A percentile compares a stretch with the other conserved stretches of the same genome.
These are phyloP conservation scores for Aurelia coerulea DNA, from an alignment of 30 jellyfish, hydroid and myxozoan genomes.

Conservation along the genomic window DNA sequence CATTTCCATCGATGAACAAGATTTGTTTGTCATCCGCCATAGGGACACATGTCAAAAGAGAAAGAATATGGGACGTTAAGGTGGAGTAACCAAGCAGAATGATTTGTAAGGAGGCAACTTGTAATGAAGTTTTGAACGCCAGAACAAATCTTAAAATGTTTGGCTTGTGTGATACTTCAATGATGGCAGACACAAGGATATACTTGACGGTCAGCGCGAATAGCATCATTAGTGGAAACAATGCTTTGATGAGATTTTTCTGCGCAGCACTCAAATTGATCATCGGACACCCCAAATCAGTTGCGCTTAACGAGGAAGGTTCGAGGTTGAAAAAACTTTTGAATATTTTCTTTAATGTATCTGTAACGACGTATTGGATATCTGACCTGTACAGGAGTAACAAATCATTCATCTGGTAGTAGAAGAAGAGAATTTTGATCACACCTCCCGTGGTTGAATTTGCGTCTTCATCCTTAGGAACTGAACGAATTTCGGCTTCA, in stretches of 20 bases:
- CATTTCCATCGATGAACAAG: constrained; percentile 2
- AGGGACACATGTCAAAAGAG: constrained; percentile 5
- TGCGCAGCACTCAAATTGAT: not conserved
- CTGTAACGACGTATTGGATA: not conserved
- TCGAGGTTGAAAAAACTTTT: too few species aligned
- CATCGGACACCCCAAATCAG: too few species aligned
- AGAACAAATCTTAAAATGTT: not conserved
- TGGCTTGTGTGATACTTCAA: not conserved
- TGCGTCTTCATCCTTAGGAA: too few species aligned
- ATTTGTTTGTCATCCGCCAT: not conserved
- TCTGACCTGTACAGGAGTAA: constrained; percentile 10
- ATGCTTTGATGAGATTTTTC: not conserved
- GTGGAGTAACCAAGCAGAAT: constrained; percentile 21
- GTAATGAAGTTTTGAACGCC: not conserved
- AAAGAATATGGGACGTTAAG: not conserved
- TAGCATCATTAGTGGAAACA: constrained; percentile 15
- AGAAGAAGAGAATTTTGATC: constrained; percentile 39
- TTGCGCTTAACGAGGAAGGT: too few species aligned
- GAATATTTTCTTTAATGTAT: too few species aligned
- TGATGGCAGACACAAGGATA: not conserved
- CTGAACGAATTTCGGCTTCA: not conserved
- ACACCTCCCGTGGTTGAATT: constrained; percentile 36
- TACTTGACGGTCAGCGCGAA: not conserved
- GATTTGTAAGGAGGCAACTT: not conserved
- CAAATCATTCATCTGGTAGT: constrained; percentile 20